These are phyloP conservation scores for Ctenochaetus hawaiiensis DNA, from an alignment of 2,797 vertebrate genomes.

Conservation along the genomic window DNA sequence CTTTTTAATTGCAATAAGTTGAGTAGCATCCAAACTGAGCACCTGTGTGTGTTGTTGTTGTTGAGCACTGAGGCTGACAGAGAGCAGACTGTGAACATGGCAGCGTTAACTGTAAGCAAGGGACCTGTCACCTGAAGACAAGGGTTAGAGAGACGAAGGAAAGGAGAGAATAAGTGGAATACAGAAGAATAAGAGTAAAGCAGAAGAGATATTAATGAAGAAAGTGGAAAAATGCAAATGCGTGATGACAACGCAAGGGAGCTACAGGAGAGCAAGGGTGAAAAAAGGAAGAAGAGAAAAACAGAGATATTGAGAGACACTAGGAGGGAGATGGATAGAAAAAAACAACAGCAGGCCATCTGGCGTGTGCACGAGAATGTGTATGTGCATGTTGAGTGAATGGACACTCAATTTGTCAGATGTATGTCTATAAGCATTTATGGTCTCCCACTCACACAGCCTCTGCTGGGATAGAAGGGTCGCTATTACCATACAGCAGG, in stretches of 20 bases:
- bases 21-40: constrained; percentile 22
- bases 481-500: constrained; percentile 63
- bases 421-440: constrained; percentile 63
- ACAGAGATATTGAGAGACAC: constrained; percentile 33
- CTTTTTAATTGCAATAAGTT: constrained; percentile 24
- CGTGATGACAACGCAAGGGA: constrained; percentile 6
- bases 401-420: constrained; percentile 56
- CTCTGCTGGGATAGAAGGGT: constrained; percentile 57
- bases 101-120: constrained; percentile 56
- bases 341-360: constrained; percentile 66
- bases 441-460: constrained; percentile 65
- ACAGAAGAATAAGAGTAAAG: constrained; percentile 9
- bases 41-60: constrained; percentile 6
- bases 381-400: constrained; percentile 55
- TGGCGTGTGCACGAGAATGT: constrained; percentile 54
- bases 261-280: neutral
- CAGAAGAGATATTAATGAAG: constrained; percentile 13
- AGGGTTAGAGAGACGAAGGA: constrained; percentile 32
- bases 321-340: constrained; percentile 28
- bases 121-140: constrained; percentile 66
- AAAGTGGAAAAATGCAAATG: constrained; percentile 1
- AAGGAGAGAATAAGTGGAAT: constrained; percentile 10
- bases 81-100: constrained; percentile 64
- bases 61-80: constrained; percentile 47
- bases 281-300: constrained; percentile 29